Percentiles rank a stretch among this genome's conserved stretches.
phyloP scores from a whole-genome alignment of 2,113 vertebrate genomes.

The Melanocharis versteri region DNA sequence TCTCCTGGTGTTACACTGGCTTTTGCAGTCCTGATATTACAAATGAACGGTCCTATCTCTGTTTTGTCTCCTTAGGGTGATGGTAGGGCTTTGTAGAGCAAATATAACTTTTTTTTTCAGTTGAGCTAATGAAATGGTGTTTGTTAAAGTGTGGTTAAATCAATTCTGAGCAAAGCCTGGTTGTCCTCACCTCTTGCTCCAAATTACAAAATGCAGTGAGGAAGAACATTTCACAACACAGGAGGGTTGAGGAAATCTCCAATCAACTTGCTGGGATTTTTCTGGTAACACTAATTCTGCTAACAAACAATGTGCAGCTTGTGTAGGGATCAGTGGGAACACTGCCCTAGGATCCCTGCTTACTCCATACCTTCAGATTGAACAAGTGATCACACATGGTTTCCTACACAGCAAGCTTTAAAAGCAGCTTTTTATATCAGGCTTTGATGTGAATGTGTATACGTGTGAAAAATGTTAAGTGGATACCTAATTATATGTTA shows the following conservation, averaged over 20 bases:
- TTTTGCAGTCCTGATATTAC: not conserved
- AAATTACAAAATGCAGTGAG: not conserved
- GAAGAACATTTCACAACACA: not conserved
- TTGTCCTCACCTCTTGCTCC: not conserved
- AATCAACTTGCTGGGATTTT: not conserved
- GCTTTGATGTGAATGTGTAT: not conserved
- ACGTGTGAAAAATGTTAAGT: not conserved
- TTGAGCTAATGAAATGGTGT: not conserved
- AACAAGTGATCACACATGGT: not conserved
- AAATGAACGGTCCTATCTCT: not conserved
- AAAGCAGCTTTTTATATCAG: not conserved
- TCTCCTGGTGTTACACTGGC: not conserved
- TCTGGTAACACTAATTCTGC: not conserved
- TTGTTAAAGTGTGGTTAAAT: not conserved
- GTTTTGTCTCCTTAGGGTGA: not conserved
- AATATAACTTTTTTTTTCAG: not conserved
- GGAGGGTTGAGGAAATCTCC: not conserved
- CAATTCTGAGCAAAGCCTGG: not conserved
- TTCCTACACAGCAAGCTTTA: not conserved
- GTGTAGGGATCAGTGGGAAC: not conserved
- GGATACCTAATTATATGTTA: not conserved
- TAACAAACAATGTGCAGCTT: not conserved
- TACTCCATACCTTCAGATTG: not conserved
- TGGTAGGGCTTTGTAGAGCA: not conserved
- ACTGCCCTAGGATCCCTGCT: not conserved